Base-by-base conservation (phyloP, 2,113 vertebrate species). In the Corvus moneduloides region DNA sequence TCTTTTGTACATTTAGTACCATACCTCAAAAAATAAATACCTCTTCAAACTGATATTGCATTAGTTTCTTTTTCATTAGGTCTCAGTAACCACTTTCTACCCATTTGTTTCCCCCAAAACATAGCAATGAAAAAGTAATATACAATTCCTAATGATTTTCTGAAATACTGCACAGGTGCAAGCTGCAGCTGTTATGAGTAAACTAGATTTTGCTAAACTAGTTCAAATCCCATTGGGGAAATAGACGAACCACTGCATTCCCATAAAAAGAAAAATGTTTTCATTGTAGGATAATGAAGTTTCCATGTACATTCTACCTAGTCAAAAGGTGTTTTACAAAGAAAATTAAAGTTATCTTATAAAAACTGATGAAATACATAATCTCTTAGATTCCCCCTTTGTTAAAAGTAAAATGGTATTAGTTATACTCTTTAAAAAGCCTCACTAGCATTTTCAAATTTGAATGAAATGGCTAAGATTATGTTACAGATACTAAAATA, bases 91-190 rank as follows among this genome's bases (percentile, higher is more conserved):
- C 76, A 90, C 87, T 97, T 97, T 80, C 41, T 77, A 78, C 55
- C 72, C 88, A 90, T 76, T 94, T 95, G 76, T 84, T 91, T 94
- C 66, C 46, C 69, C 87, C 75, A 93, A 67, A 93, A 95, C 64
- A 72, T 44, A 96, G 56, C 68, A 96, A 90, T 93, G 95, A 97
- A 96, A 97, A 96, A 97, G 89, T 88, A 95, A 95, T 96, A 96
- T 39, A 92, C 81, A 94, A 79, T 92, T 95, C 71, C 69, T 91
- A 95, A 96, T 93, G 79, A 95, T 94, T 94, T 97, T 97, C 71
- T 94, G 84, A 96, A 96, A 95, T 87, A 94, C 72, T 73, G 95
- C 95, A 98, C 97, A 98, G 98, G 97, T 98, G 98, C 97, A 97
- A 67, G 87, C 80, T 97, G 93, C 98, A 98, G 98, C 97, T 98